Percentiles rank a stretch among this genome's conserved stretches.
Conservation (phyloP, 2,888 invertebrate species). For the Cryptophagus acutangulus region DNA sequence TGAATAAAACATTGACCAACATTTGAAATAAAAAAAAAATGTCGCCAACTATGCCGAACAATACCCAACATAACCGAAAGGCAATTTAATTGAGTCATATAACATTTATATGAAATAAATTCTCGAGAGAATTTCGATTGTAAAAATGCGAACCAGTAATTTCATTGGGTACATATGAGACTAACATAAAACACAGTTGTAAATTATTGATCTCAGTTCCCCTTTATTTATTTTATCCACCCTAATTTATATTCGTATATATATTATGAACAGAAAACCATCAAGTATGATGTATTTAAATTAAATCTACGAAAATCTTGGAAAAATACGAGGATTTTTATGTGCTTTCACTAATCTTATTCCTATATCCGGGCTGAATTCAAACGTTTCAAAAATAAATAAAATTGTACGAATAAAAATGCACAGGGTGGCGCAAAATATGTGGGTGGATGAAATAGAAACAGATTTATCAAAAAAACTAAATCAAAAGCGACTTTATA, state of each 20-base stretch:
- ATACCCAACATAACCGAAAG: conserved; percentile 32
- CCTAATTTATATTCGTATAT: conserved; percentile 44
- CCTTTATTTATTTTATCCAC: conserved; percentile 48
- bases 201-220: conserved; percentile 47
- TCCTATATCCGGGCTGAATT: too few relatives aligned
- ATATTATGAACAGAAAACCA: conserved; percentile 5
- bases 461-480: too few relatives aligned
- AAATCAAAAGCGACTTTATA: too few relatives aligned
- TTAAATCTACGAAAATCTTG: too few relatives aligned
- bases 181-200: conserved; percentile 45
- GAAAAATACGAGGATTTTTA: too few relatives aligned
- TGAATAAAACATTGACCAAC: conserved; percentile 26
- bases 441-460: too few relatives aligned
- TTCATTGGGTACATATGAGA: conserved; percentile 41
- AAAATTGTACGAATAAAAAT: too few relatives aligned
- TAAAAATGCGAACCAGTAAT: conserved; percentile 45
- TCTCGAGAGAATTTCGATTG: conserved; percentile 44
- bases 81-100: conserved; percentile 42
- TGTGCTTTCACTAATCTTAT: too few relatives aligned
- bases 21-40: conserved; percentile 27
- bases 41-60: conserved; percentile 29
- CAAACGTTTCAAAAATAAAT: too few relatives aligned
- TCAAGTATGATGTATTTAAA: conserved; percentile 2
- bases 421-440: too few relatives aligned
- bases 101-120: conserved; percentile 44